phyloP scores from a whole-genome alignment of 2,888 invertebrate species.

The Sinotaia quadrata region DNA sequence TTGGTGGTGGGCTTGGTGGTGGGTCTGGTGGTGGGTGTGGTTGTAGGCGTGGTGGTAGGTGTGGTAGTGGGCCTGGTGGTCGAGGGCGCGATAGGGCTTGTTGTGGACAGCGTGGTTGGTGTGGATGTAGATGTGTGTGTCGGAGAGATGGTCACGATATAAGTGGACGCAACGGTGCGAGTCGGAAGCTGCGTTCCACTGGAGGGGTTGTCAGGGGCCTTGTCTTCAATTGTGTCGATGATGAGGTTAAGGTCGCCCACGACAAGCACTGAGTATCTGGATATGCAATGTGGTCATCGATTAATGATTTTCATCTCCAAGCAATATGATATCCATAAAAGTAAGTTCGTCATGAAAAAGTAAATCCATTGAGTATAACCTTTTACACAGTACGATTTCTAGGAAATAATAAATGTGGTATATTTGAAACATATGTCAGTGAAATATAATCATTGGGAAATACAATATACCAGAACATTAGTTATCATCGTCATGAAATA shows the following conservation, averaged over 20 bases:
- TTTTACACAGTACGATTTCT: no score
- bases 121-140: conserved; percentile 5
- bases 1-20: conserved; percentile 2
- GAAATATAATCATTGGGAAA: no score
- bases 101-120: background rate
- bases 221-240: background rate
- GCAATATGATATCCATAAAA: no score
- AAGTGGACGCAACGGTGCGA: conserved; percentile 4
- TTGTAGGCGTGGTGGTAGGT: background rate
- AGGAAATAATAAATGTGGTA: no score
- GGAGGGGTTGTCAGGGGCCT: background rate
- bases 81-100: background rate
- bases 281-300: background rate
- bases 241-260: conserved; percentile 38
- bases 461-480: no score
- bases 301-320: background rate
- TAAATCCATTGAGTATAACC: no score
- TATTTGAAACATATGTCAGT: no score
- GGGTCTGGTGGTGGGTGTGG: background rate
- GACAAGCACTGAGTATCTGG: conserved; percentile 26
- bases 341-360: no score
- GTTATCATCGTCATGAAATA: no score
- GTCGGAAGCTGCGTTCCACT: background rate
- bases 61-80: background rate
- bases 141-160: background rate